Evolutionary conservation across 2,797 vertebrate species (phyloP).

Genomic region (Meda fulgida): DNA sequence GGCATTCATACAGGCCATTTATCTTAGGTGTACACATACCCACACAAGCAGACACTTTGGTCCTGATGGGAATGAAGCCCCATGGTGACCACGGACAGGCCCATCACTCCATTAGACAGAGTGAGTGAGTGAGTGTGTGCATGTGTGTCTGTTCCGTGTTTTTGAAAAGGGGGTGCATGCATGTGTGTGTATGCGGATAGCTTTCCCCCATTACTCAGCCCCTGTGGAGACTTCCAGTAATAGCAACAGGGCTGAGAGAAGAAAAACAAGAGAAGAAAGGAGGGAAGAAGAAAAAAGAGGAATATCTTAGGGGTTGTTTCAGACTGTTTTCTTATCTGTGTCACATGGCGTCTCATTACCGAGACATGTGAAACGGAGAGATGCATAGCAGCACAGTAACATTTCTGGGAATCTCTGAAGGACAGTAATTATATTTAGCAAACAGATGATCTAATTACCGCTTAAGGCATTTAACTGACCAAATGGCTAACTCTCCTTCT

Average conservation of each 20-base stretch:
- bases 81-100: conserved; percentile 41
- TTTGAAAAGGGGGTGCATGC: background rate
- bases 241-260: conserved; percentile 39
- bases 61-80: conserved; percentile 37
- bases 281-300: background rate
- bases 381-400: conserved; percentile 11
- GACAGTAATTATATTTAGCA: conserved; percentile 32
- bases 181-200: conserved; percentile 15
- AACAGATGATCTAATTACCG: conserved; percentile 23
- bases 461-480: conserved; percentile 21
- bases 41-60: background rate
- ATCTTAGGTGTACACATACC: conserved; percentile 34
- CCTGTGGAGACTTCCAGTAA: conserved; percentile 39
- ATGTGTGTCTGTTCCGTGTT: conserved; percentile 33
- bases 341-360: conserved; percentile 43
- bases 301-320: conserved; percentile 27
- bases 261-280: conserved; percentile 26
- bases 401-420: conserved; percentile 27
- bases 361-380: conserved; percentile 33
- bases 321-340: conserved; percentile 50
- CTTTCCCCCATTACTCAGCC: conserved; percentile 48
- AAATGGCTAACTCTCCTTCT: background rate
- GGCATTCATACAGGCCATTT: conserved; percentile 36
- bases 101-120: conserved; percentile 37
- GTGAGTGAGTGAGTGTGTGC: conserved; percentile 19